These are phyloP conservation scores for Piscicola geometra DNA, from an alignment of 2,888 invertebrate genomes.

Conservation along the genomic window DNA sequence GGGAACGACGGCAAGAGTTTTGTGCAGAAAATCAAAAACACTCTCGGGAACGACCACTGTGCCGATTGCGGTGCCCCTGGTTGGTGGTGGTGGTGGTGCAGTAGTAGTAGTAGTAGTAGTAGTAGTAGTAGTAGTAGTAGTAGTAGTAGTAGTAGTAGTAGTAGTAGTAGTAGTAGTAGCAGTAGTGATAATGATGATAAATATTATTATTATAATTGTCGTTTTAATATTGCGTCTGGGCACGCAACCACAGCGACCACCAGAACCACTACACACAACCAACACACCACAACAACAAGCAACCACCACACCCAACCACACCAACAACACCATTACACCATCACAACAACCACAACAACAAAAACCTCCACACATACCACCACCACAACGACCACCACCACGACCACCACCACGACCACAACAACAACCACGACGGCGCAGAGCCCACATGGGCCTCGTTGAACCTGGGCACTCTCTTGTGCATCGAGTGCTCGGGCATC, in stretches of 20 bases:
- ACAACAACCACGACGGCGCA: too few species aligned
- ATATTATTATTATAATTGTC: not conserved
- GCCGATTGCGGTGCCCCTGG: slow-evolving; percentile 41
- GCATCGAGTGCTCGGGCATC: slow-evolving; percentile 94
- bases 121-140: not conserved
- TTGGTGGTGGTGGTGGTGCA: slow-evolving; percentile 24
- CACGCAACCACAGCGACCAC: too few species aligned
- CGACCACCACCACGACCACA: not conserved
- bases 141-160: not conserved
- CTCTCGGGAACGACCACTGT: slow-evolving; percentile 43
- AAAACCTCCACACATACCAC: too few species aligned
- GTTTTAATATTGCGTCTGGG: not conserved
- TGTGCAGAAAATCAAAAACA: slow-evolving; percentile 38
- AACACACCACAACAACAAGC: too few species aligned
- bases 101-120: not conserved
- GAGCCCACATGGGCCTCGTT: slow-evolving; percentile 98
- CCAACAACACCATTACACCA: too few species aligned
- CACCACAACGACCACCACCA: not conserved
- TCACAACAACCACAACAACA: not conserved
- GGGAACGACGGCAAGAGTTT: slow-evolving; percentile 34
- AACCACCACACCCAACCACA: too few species aligned
- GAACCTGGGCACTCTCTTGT: slow-evolving; percentile 87
- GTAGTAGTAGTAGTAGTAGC: not conserved
- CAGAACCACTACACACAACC: too few species aligned
- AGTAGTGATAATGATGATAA: not conserved